These are phyloP conservation scores for Drosophila incognita DNA, from an alignment of 2,888 invertebrate genomes.

Conservation along the genomic window DNA sequence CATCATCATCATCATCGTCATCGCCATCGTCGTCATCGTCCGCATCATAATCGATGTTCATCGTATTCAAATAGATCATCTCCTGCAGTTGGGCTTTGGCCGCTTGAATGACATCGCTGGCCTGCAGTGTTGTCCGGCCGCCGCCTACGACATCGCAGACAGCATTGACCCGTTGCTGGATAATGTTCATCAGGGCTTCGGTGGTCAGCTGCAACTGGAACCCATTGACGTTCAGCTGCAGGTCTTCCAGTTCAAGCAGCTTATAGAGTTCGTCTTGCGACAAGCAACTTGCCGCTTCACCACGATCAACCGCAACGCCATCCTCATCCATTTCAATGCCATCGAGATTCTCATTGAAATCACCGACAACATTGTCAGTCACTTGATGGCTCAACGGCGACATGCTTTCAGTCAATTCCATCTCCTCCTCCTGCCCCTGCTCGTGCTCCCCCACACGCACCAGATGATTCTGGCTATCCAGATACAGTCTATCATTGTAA, in stretches of 20 bases:
- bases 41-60: conserved; percentile 22
- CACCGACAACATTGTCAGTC: conserved; percentile 23
- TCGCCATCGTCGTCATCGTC: not conserved
- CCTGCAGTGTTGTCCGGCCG: conserved; percentile 37
- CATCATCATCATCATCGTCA: conserved; percentile 19
- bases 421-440: not conserved
- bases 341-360: not conserved
- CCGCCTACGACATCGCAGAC: conserved; percentile 45
- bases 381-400: conserved; percentile 42
- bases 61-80: conserved; percentile 83
- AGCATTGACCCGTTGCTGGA: conserved; percentile 58
- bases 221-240: conserved; percentile 58
- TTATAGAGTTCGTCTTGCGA: conserved; percentile 25
- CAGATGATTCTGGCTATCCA: conserved; percentile 80
- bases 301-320: conserved; percentile 1
- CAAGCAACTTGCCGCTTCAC: not conserved
- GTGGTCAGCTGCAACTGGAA: conserved; percentile 59
- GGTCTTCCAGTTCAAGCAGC: conserved; percentile 39
- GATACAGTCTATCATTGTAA: conserved; percentile 87
- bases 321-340: conserved; percentile 17
- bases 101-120: conserved; percentile 75
- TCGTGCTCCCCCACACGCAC: conserved; percentile 73
- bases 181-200: conserved; percentile 54
- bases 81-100: conserved; percentile 71
- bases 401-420: not conserved